Evolutionary conservation across 35 echinoderm and acorn worm genomes (phyloP).

Genomic region (Amphiura filiformis): DNA sequence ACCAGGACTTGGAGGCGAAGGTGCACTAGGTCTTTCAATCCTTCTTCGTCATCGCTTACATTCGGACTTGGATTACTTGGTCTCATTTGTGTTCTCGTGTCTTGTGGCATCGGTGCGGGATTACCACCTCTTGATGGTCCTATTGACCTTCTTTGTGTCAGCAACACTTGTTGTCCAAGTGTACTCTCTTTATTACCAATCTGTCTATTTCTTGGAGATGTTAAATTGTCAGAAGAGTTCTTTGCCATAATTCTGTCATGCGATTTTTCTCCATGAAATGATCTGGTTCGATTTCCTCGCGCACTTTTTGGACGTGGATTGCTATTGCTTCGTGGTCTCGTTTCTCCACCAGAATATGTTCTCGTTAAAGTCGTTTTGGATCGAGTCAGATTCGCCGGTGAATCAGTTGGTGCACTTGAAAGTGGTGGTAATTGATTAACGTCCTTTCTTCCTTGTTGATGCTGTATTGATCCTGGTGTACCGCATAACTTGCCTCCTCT

Average conservation of each 20-base stretch:
- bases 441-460: background rate
- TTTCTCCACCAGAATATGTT: background rate
- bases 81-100: background rate
- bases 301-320: background rate
- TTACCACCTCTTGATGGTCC: background rate
- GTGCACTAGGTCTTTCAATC: conserved; percentile 13
- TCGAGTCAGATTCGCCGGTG: background rate
- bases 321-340: background rate
- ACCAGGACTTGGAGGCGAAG: conserved; percentile 25
- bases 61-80: background rate
- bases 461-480: background rate
- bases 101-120: background rate
- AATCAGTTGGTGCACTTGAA: background rate
- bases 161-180: background rate
- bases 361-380: background rate
- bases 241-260: background rate
- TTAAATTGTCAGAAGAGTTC: background rate
- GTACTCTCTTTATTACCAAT: background rate
- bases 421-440: background rate
- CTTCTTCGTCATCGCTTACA: background rate
- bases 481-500: background rate
- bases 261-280: background rate
- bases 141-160: background rate
- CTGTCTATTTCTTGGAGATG: background rate
- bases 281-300: background rate